These are phyloP conservation scores for Drosophila suboccidentalis DNA, from an alignment of 2,888 invertebrate species.

Conservation along the genomic window DNA sequence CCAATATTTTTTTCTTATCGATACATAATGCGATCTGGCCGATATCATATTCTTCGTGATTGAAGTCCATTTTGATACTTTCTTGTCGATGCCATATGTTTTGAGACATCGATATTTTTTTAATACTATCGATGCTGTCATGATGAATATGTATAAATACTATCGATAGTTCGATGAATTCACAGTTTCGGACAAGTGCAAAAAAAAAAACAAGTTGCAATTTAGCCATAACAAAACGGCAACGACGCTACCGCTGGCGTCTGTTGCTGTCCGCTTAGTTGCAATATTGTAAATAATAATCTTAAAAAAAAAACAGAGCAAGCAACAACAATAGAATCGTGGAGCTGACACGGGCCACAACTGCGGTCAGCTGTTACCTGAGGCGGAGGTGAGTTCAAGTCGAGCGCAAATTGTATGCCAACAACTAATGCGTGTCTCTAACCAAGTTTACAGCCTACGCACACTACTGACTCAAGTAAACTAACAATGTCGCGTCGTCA, in stretches of 20 bases:
- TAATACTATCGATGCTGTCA: neutral
- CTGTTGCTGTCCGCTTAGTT: constrained; percentile 22
- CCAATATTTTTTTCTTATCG: too few species aligned
- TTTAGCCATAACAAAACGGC: constrained; percentile 53
- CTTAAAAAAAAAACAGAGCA: neutral
- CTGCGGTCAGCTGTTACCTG: constrained; percentile 53
- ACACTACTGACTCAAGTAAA: constrained; percentile 30
- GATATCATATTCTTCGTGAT: neutral
- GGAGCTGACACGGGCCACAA: constrained; percentile 38
- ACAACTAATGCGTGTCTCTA: constrained; percentile 60
- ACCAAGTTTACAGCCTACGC: constrained; percentile 55
- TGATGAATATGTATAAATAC: neutral
- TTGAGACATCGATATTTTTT: neutral
- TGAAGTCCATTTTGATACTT: neutral
- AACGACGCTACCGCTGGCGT: constrained; percentile 46
- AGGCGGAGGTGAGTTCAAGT: constrained; percentile 51
- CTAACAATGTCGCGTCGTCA: constrained; percentile 23
- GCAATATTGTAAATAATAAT: constrained; percentile 13
- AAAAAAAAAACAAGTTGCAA: constrained; percentile 40
- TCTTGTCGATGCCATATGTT: neutral
- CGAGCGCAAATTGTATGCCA: constrained; percentile 24
- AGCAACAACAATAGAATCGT: constrained; percentile 19
- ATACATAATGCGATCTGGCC: too few species aligned
- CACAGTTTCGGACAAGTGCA: constrained; percentile 33
- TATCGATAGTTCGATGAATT: constrained; percentile 43